A percentile compares a stretch with the other conserved stretches of the same genome.
Evolutionary conservation across 2,888 invertebrate species (phyloP).

Genomic region (Aphrophora alni): DNA sequence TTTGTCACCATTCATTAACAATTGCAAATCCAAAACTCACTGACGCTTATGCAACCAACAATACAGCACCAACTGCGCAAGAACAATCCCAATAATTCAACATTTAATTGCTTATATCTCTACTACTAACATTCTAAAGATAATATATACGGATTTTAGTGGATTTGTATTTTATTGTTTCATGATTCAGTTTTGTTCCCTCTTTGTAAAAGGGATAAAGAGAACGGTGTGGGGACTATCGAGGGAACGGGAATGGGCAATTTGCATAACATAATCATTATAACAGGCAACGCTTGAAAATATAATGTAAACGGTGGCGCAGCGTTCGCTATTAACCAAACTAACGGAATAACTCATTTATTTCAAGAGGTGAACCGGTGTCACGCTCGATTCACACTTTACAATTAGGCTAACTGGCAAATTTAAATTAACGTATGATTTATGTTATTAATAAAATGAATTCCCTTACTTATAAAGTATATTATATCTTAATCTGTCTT

Average conservation of each 20-base stretch:
- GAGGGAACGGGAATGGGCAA: not conserved
- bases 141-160: not conserved
- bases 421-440: no score
- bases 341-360: slow-evolving; percentile 9
- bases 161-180: slow-evolving; percentile 2
- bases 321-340: not conserved
- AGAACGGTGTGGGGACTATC: not conserved
- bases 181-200: slow-evolving; percentile 6
- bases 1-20: not conserved
- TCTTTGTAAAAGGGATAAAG: slow-evolving; percentile 1
- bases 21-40: not conserved
- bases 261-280: slow-evolving; percentile 9
- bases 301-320: slow-evolving; percentile 6
- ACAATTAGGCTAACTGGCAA: not conserved
- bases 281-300: not conserved
- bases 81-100: not conserved
- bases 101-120: not conserved
- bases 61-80: not conserved
- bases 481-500: no score
- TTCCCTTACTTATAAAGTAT: no score
- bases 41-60: not conserved
- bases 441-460: no score
- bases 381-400: not conserved
- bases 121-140: not conserved
- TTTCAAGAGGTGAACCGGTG: not conserved